These are phyloP conservation scores for Hydropsyche tenuis DNA, from an alignment of 1,140 invertebrate species.

Conservation along the genomic window DNA sequence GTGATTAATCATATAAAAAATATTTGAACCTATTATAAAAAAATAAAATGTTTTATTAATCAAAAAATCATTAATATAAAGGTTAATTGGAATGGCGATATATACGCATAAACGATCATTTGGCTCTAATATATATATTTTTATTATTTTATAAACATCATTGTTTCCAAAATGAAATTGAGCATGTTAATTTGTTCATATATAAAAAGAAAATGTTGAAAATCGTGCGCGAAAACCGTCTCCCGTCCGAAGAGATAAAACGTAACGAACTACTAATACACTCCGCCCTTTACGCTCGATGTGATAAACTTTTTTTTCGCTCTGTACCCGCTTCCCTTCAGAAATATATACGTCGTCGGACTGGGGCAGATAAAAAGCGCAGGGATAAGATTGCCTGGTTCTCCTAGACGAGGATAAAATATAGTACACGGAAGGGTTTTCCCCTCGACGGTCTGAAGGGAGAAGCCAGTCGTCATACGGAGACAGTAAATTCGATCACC, in stretches of 20 bases:
- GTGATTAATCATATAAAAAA: too few relatives aligned
- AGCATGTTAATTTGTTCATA: too few relatives aligned
- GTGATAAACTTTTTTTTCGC: slow-evolving; percentile 38
- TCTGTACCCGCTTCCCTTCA: neutral
- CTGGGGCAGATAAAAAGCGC: slow-evolving; percentile 32
- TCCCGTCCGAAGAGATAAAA: slow-evolving; percentile 23
- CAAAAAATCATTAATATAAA: too few relatives aligned
- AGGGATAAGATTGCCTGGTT: slow-evolving; percentile 33
- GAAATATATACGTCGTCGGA: slow-evolving; percentile 10
- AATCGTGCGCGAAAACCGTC: neutral
- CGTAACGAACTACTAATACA: slow-evolving; percentile 41
- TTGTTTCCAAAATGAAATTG: too few relatives aligned
- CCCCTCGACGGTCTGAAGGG: neutral
- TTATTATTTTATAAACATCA: too few relatives aligned
- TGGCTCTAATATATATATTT: too few relatives aligned
- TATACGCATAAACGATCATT: too few relatives aligned
- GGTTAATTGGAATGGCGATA: too few relatives aligned
- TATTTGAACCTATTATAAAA: too few relatives aligned
- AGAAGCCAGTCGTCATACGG: neutral
- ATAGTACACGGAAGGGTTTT: slow-evolving; percentile 4
- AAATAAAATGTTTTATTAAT: too few relatives aligned
- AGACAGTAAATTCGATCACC: slow-evolving; percentile 11
- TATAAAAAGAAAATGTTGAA: slow-evolving; percentile 2
- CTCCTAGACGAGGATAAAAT: slow-evolving; percentile 21
- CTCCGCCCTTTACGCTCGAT: slow-evolving; percentile 31